These are phyloP conservation scores for Mesocricetus auratus DNA, from an alignment of 2,113 vertebrate genomes.

Conservation along the genomic window DNA sequence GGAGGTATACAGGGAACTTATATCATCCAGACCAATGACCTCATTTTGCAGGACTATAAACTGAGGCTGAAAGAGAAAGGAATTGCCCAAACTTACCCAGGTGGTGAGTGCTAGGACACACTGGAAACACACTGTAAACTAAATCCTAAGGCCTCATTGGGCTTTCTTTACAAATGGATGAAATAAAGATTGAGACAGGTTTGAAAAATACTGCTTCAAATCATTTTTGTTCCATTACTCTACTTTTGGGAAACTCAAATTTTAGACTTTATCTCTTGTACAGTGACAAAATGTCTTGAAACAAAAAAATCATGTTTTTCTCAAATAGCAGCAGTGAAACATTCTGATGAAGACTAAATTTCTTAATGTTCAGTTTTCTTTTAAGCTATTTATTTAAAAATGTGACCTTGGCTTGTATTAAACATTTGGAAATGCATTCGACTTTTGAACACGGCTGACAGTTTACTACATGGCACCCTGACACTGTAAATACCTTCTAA, in stretches of 20 bases:
- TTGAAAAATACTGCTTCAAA: not conserved
- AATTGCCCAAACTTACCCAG: not conserved
- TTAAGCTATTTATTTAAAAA: not conserved
- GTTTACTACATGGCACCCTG: not conserved
- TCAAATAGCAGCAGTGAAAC: not conserved
- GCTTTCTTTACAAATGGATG: not conserved
- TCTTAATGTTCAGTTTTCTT: not conserved
- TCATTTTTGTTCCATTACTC: not conserved
- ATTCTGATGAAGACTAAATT: not conserved
- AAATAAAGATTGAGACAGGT: not conserved
- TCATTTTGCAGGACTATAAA: slow-evolving; percentile 54
- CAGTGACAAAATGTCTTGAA: not conserved
- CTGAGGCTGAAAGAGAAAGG: not conserved
- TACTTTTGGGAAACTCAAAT: not conserved
- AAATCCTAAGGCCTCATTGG: not conserved
- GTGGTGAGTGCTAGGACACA: not conserved
- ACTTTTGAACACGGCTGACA: not conserved
- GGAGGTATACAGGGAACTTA: not conserved
- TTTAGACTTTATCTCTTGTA: not conserved
- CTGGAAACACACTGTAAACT: not conserved
- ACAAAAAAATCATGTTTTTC: not conserved
- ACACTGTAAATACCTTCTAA: not conserved
- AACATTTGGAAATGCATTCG: slow-evolving; percentile 12
- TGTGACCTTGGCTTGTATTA: not conserved
- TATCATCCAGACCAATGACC: not conserved